Evolutionary conservation across 2,797 vertebrate species (phyloP).

Genomic region (Nannoperca obscura): DNA sequence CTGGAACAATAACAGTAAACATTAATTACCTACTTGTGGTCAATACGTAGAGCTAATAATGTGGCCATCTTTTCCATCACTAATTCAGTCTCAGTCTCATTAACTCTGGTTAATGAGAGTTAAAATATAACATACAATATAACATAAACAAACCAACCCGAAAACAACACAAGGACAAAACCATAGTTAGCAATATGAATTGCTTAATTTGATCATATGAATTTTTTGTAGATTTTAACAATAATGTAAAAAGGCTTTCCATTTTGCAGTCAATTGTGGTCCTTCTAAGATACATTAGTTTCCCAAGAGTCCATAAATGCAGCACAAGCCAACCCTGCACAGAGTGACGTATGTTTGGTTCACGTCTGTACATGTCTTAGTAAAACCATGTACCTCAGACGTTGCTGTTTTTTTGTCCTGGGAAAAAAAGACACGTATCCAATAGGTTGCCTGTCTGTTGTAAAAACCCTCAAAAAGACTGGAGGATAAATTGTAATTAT

Average conservation of each 20-base stretch:
- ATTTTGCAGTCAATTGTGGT: no score
- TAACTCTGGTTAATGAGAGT: neutral
- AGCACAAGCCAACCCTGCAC: neutral
- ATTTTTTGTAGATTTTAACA: neutral
- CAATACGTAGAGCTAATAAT: neutral
- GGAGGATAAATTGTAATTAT: neutral
- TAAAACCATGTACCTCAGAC: neutral
- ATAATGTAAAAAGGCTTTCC: neutral
- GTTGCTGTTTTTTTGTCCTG: neutral
- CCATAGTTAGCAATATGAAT: neutral
- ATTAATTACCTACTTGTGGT: neutral
- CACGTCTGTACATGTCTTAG: neutral
- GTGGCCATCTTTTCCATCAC: neutral
- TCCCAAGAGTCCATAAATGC: neutral
- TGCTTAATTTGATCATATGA: neutral
- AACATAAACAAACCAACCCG: no score
- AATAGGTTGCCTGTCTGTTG: neutral
- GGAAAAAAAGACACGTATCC: neutral
- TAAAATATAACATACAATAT: no score
- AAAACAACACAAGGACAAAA: neutral
- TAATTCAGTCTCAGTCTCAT: no score
- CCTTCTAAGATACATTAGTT: neutral
- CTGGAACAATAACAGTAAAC: neutral
- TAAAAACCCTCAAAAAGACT: neutral
- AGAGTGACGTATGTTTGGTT: neutral